Evolutionary conservation across 2,797 vertebrate species (phyloP).

Genomic region (Leptodactylus fallax): DNA sequence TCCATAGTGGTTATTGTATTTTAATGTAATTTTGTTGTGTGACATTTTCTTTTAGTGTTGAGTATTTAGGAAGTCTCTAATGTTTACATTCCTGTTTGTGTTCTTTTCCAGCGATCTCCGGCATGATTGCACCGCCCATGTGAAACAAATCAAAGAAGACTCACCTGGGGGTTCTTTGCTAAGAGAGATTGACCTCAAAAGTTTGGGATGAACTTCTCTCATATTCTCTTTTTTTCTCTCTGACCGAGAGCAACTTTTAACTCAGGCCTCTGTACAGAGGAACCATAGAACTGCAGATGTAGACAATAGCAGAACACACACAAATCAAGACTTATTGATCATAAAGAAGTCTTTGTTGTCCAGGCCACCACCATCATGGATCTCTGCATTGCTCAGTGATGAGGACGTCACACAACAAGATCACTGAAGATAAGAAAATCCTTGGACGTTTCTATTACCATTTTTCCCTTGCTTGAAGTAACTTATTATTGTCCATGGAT

Average conservation of each 20-base stretch:
- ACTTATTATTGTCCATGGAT: slow-evolving; percentile 31
- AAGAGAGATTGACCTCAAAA: slow-evolving; percentile 41
- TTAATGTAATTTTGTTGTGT: not conserved
- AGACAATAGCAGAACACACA: slow-evolving; percentile 72
- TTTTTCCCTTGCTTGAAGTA: slow-evolving; percentile 14
- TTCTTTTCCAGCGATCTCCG: slow-evolving; percentile 90
- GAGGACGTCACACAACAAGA: slow-evolving; percentile 5
- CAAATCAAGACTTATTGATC: slow-evolving; percentile 63
- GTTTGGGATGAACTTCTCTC: slow-evolving; percentile 52
- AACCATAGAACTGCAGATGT: slow-evolving; percentile 86
- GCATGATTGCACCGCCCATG: slow-evolving; percentile 98
- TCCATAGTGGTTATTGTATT: not conserved
- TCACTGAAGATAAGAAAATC: slow-evolving; percentile 26
- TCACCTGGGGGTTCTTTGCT: slow-evolving; percentile 45
- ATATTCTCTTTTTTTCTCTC: slow-evolving; percentile 30
- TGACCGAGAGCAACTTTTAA: slow-evolving; percentile 89
- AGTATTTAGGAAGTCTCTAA: not conserved
- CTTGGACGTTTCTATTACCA: slow-evolving; percentile 26
- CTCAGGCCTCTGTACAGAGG: slow-evolving; percentile 96
- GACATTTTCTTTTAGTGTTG: not conserved
- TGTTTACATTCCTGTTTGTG: slow-evolving; percentile 46
- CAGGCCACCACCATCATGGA: slow-evolving; percentile 21
- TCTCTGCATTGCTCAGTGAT: slow-evolving; percentile 24
- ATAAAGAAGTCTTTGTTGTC: slow-evolving; percentile 43
- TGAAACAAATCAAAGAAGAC: slow-evolving; percentile 78